phyloP scores from a whole-genome alignment of 23 tunicate genomes.

The Clavelina lepadiformis region DNA sequence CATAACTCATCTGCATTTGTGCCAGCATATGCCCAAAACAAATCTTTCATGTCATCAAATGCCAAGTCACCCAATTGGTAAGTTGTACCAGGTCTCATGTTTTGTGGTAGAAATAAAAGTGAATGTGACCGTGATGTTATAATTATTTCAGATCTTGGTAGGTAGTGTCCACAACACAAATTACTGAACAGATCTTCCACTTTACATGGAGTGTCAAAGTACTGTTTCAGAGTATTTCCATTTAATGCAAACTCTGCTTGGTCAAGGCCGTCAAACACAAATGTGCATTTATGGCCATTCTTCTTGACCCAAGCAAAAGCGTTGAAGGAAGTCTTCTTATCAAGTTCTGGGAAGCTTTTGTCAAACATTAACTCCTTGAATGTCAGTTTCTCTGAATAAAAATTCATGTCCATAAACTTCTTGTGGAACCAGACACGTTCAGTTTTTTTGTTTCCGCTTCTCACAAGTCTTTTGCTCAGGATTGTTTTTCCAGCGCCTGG shows the following conservation, averaged over 20 bases:
- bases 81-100: slow-evolving; percentile 1
- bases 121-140: slow-evolving; percentile 20
- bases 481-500: slow-evolving; percentile 42
- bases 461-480: slow-evolving; percentile 2
- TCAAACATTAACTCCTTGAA: slow-evolving; percentile 11
- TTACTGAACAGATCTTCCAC: slow-evolving; percentile 1
- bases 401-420: slow-evolving; percentile 4
- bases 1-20: slow-evolving; percentile 2
- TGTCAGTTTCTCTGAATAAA: neutral
- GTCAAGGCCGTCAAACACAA: slow-evolving; percentile 29
- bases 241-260: neutral
- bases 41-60: slow-evolving; percentile 1
- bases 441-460: neutral
- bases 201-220: neutral
- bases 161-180: slow-evolving; percentile 13
- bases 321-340: neutral
- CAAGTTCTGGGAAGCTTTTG: slow-evolving; percentile 3
- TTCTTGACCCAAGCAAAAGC: slow-evolving; percentile 6
- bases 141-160: neutral
- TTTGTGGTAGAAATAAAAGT: neutral
- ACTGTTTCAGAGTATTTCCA: slow-evolving; percentile 5
- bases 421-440: slow-evolving; percentile 5
- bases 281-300: slow-evolving; percentile 7
- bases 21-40: slow-evolving; percentile 9
- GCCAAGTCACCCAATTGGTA: slow-evolving; percentile 7